Evolutionary conservation across 2,113 vertebrate genomes (phyloP).

Genomic region (Narcine bancroftii): DNA sequence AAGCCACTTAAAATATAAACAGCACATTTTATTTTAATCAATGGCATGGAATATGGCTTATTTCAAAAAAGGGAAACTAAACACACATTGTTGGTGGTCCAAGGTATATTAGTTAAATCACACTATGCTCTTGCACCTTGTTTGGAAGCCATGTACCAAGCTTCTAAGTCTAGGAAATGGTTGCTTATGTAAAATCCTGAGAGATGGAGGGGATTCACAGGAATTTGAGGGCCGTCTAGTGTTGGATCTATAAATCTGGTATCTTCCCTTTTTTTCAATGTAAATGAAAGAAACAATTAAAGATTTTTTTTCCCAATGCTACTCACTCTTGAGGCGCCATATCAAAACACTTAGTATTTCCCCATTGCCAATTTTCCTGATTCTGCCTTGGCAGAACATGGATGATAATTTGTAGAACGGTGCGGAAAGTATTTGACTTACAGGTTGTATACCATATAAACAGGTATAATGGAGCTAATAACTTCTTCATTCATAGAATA

Average conservation of each 20-base stretch:
- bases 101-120: background rate
- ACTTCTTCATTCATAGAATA: no score
- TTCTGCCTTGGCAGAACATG: background rate
- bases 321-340: background rate
- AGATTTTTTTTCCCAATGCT: background rate
- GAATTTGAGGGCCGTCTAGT: background rate
- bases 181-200: background rate
- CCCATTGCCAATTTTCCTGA: no score
- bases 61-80: background rate
- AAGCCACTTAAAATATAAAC: background rate
- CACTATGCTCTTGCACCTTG: background rate
- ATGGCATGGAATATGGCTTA: background rate
- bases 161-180: background rate
- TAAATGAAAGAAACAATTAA: background rate
- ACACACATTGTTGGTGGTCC: background rate
- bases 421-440: background rate
- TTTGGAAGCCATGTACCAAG: background rate
- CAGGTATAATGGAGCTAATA: background rate
- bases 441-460: background rate
- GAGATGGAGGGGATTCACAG: background rate
- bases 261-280: background rate
- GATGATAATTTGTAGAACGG: background rate
- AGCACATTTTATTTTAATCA: background rate
- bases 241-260: background rate
- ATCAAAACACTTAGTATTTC: no score